phyloP scores from a whole-genome alignment of 2,888 invertebrate genomes.

The Lasiommata megera region DNA sequence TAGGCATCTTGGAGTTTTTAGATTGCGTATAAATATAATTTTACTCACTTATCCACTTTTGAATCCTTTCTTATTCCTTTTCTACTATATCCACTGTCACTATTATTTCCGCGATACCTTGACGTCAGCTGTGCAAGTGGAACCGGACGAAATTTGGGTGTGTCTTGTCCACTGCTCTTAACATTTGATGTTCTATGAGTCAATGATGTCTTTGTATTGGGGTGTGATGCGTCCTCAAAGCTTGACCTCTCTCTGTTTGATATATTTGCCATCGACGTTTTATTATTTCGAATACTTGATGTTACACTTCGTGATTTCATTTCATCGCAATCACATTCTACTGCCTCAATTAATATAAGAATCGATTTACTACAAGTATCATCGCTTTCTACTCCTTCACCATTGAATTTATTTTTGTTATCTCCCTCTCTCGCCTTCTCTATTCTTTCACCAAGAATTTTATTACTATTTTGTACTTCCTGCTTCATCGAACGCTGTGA shows the following conservation, averaged over 20 bases:
- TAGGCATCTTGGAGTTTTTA: too few species aligned
- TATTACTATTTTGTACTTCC: neutral
- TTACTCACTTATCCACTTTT: neutral
- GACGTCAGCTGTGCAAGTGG: neutral
- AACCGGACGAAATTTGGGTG: neutral
- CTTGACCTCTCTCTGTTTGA: neutral
- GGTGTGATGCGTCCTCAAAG: neutral
- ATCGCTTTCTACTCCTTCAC: neutral
- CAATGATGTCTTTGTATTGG: neutral
- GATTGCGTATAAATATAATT: neutral
- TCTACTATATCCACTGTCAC: neutral
- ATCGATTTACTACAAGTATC: neutral
- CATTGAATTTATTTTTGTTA: neutral
- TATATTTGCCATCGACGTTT: neutral
- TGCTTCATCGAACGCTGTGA: neutral
- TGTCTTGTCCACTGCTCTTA: neutral
- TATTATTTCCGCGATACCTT: neutral
- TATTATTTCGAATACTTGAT: neutral
- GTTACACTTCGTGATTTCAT: neutral
- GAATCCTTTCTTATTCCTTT: neutral
- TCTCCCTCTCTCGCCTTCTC: neutral
- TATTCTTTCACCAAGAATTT: neutral
- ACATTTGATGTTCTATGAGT: neutral
- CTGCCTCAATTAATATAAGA: neutral
- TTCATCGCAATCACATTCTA: conserved; percentile 18